These are phyloP conservation scores for Nasonia vitripennis DNA, from an alignment of 1,140 invertebrate species.

Conservation along the genomic window DNA sequence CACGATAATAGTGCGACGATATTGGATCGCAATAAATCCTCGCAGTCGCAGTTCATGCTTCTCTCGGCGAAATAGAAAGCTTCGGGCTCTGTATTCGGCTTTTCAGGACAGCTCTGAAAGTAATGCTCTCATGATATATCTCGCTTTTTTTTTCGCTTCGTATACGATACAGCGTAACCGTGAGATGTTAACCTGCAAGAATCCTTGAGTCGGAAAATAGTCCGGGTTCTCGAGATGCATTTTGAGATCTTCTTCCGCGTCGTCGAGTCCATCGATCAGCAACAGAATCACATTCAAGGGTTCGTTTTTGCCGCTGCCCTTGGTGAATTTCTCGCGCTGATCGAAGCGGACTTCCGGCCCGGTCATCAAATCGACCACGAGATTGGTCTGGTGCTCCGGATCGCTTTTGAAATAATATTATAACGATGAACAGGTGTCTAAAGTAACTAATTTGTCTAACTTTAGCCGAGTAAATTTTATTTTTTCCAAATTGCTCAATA, in stretches of 20 bases:
- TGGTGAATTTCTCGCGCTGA: background rate
- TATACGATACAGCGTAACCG: background rate
- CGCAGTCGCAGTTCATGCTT: conserved; percentile 54
- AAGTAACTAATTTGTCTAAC: too few species aligned
- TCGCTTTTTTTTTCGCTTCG: background rate
- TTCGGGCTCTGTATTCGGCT: background rate
- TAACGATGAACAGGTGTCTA: too few species aligned
- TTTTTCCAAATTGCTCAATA: too few species aligned
- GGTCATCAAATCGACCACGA: background rate
- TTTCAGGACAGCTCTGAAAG: conserved; percentile 56
- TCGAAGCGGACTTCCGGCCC: background rate
- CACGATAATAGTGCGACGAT: conserved; percentile 55
- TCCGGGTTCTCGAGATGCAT: conserved; percentile 38
- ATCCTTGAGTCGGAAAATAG: conserved; percentile 57
- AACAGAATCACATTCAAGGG: conserved; percentile 60
- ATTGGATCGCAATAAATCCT: conserved; percentile 51
- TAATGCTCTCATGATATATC: background rate
- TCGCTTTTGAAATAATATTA: background rate
- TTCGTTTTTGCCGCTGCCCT: background rate
- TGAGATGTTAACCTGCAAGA: conserved; percentile 6
- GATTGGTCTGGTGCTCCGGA: background rate
- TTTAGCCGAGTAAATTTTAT: too few species aligned
- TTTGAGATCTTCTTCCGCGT: conserved; percentile 42
- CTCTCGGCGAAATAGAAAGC: background rate
- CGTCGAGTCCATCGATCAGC: conserved; percentile 50